Evolutionary conservation across 2,888 invertebrate genomes (phyloP), one percentile per base, ranked within the genome.

Genomic region (Panzeria rudis): DNA sequence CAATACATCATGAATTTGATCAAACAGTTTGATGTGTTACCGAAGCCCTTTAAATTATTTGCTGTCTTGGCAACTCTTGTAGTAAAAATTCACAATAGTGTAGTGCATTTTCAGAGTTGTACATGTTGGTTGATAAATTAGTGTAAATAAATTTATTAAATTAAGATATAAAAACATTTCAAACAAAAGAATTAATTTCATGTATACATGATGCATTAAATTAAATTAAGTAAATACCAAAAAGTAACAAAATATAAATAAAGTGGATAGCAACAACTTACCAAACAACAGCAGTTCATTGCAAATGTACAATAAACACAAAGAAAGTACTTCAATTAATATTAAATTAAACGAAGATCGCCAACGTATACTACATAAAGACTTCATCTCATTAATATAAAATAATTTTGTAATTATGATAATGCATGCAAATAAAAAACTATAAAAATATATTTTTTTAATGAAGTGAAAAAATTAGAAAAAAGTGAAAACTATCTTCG

Each of bases 281-380:
- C 20, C 35, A 52, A 44, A n/a, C 20, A 38, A 38, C 5, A 72
- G 20, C 8, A 32, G 0, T 32, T 56, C 7, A 56, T 17, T 35
- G 25, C 56, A 50, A 13, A 4, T 35, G 47, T 71, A 71, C 54
- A 68, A 71, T 52, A 59, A 69, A 62, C 44, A 77, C 54, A 77
- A 71, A 71, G 62, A 75, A 66, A 56, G 9, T 47, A 23, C 3
- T 69, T 38, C 54, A 64, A 38, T 23, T 62, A 54, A 17, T 25
- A 32, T 32, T 35, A 68, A 52, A 38, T 23, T 3, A 68, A 59
- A 35, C 9, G 64, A 68, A 82, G 81, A 81, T 76, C 81, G 8
- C 81, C 5, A 17, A 17, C 52, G 50, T 61, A 17, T 66, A n/a
- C 7, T 38, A 13, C 20, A 61, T 13, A 23, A 38, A 23, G 20